A percentile compares a stretch with the other conserved stretches of the same genome.
Conservation (phyloP, 1,140 invertebrate genomes). For the Microplitis mediator region DNA sequence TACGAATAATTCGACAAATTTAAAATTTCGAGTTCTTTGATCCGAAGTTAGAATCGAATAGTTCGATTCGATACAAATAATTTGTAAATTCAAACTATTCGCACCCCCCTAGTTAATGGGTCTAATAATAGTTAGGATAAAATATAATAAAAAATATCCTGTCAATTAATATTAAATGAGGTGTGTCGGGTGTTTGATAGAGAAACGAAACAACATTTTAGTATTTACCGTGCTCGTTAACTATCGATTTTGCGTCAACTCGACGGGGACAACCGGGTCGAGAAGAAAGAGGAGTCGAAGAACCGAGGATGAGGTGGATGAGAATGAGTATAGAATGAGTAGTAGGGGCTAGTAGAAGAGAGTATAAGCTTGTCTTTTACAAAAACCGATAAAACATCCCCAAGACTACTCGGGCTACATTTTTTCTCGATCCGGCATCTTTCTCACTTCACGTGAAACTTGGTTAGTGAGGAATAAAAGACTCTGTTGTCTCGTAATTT, state of each 20-base stretch:
- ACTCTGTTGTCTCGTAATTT: neutral
- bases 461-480: conserved; percentile 9
- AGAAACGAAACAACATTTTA: conserved; percentile 19
- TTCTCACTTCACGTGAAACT: neutral
- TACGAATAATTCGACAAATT: too few relatives aligned
- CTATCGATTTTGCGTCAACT: conserved; percentile 42
- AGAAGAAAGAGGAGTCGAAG: too few relatives aligned
- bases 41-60: too few relatives aligned
- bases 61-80: too few relatives aligned
- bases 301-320: too few relatives aligned
- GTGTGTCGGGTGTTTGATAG: neutral
- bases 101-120: too few relatives aligned
- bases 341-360: too few relatives aligned
- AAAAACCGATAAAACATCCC: conserved; percentile 36
- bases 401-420: conserved; percentile 9
- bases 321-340: too few relatives aligned
- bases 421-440: conserved; percentile 1
- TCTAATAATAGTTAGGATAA: too few relatives aligned
- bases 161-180: conserved; percentile 13
- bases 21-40: too few relatives aligned
- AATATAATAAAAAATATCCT: neutral
- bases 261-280: conserved; percentile 21
- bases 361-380: conserved; percentile 8
- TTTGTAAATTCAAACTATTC: too few relatives aligned
- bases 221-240: conserved; percentile 36